These are phyloP conservation scores for Hydrophis major DNA, from an alignment of 2,797 vertebrate species.

Conservation along the genomic window DNA sequence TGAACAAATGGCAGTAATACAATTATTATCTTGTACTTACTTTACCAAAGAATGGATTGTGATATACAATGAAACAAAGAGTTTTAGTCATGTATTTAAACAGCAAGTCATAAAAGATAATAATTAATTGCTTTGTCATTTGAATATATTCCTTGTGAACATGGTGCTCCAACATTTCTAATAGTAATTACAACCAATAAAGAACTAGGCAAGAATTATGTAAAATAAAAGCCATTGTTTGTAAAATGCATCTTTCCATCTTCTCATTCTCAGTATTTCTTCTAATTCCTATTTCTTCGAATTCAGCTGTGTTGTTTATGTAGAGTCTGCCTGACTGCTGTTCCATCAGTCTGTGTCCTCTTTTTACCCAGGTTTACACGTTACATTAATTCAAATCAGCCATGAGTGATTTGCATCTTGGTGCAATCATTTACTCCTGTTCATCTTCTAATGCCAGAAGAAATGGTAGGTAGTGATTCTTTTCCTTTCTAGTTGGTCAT, in stretches of 20 bases:
- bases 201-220: background rate
- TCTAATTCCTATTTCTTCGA: background rate
- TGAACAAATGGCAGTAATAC: background rate
- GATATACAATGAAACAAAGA: background rate
- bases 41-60: background rate
- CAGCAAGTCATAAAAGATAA: background rate
- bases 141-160: background rate
- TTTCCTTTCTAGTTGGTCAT: background rate
- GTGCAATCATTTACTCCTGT: background rate
- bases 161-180: background rate
- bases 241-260: background rate
- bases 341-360: background rate
- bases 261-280: background rate
- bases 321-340: background rate
- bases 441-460: background rate
- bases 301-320: background rate
- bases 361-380: background rate
- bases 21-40: background rate
- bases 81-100: background rate
- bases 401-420: background rate
- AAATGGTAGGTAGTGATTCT: background rate
- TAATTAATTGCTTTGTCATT: background rate
- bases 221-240: background rate
- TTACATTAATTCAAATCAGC: background rate
- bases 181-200: background rate